Evolutionary conservation across 2,113 vertebrate genomes (phyloP).

Genomic region (Pseudorectes ferrugineus): DNA sequence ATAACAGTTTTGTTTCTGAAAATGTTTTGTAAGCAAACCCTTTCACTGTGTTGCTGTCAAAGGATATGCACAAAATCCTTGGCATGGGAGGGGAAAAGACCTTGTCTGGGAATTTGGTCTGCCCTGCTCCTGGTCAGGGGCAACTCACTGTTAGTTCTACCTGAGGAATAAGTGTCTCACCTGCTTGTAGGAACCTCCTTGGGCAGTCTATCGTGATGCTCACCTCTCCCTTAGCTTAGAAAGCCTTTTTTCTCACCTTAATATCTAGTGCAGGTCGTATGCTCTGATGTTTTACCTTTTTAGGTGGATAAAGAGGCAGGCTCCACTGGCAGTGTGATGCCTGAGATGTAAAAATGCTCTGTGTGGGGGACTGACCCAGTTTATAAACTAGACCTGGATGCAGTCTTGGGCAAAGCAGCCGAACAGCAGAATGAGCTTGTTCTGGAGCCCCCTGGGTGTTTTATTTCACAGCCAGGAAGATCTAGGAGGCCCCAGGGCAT

Average conservation of each 20-base stretch:
- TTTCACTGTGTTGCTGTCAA: background rate
- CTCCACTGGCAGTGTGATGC: background rate
- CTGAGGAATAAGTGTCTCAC: background rate
- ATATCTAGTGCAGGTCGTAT: background rate
- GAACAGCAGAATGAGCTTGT: background rate
- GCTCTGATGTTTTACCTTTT: background rate
- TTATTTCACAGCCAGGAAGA: background rate
- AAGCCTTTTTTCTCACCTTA: background rate
- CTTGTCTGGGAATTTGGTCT: background rate
- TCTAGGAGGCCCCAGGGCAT: background rate
- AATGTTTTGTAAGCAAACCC: background rate
- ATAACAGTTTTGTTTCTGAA: background rate
- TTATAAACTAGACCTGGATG: background rate
- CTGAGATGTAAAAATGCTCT: background rate
- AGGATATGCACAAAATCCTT: background rate
- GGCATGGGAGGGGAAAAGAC: background rate
- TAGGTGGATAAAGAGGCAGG: background rate
- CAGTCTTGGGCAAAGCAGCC: background rate
- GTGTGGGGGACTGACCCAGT: background rate
- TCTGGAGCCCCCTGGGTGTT: background rate
- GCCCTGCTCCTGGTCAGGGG: background rate
- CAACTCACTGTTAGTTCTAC: background rate
- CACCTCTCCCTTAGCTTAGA: background rate
- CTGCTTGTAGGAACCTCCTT: background rate
- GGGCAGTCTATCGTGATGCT: background rate